phyloP scores from a whole-genome alignment of 2,888 invertebrate species.

The Sturmia bella region DNA sequence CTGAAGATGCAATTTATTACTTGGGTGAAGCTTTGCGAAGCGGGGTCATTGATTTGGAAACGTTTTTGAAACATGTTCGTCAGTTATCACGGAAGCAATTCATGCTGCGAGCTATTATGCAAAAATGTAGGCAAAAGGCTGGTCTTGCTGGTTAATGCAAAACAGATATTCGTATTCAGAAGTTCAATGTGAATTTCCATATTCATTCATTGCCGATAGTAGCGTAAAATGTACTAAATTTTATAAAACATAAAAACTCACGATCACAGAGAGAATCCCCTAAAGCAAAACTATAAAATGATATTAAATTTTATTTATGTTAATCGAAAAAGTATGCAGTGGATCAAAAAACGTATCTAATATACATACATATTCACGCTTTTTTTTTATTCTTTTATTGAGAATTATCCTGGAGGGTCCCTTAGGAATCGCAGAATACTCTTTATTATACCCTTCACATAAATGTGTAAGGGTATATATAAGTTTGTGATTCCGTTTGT shows the following conservation, averaged over 20 bases:
- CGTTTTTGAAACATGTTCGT: conserved; percentile 97
- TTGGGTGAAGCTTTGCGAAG: conserved; percentile 96
- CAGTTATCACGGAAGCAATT: conserved; percentile 97
- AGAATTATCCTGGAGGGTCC: too few relatives aligned
- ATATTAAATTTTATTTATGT: conserved; percentile 44
- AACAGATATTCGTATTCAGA: not conserved
- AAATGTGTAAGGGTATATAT: too few relatives aligned
- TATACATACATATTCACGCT: conserved; percentile 1
- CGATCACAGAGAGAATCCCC: conserved; percentile 36
- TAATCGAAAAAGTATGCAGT: conserved; percentile 19
- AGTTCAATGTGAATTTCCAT: conserved; percentile 15
- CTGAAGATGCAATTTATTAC: conserved; percentile 99
- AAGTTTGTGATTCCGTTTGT: too few relatives aligned
- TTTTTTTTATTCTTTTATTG: too few relatives aligned
- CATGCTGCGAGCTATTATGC: conserved; percentile 96
- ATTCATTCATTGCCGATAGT: conserved; percentile 47
- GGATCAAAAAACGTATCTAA: conserved; percentile 12
- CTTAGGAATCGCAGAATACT: too few relatives aligned
- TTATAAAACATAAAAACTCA: conserved; percentile 28
- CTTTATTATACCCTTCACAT: too few relatives aligned
- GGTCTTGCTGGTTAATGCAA: conserved; percentile 87
- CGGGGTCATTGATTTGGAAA: conserved; percentile 96
- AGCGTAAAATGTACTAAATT: conserved; percentile 33
- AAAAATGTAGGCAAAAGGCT: conserved; percentile 97
- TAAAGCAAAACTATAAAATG: conserved; percentile 43